These are phyloP conservation scores for Halyomorpha halys DNA, from an alignment of 1,140 invertebrate species.

Conservation along the genomic window DNA sequence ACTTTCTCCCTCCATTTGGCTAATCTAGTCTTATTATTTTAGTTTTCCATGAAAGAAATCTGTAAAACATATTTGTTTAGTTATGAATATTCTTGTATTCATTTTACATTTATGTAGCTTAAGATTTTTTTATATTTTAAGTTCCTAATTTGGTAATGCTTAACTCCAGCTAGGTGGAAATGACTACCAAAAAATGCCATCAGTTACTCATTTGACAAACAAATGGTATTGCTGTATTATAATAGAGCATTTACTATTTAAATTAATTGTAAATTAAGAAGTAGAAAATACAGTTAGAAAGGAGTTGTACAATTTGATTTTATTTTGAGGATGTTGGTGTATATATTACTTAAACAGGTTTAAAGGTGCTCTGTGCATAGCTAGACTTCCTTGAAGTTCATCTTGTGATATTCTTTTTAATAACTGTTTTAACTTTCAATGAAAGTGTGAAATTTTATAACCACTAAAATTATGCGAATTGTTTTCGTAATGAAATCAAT, in stretches of 20 bases:
- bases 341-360: too few species aligned
- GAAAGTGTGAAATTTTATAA: too few species aligned
- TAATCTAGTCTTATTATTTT: slow-evolving; percentile 7
- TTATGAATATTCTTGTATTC: background rate
- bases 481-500: too few species aligned
- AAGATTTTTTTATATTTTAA: background rate
- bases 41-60: background rate
- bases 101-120: background rate
- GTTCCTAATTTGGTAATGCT: background rate
- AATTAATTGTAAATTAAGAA: background rate
- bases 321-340: too few species aligned
- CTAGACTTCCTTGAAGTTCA: too few species aligned
- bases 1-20: slow-evolving; percentile 8
- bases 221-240: slow-evolving; percentile 6
- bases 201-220: too few species aligned
- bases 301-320: too few species aligned
- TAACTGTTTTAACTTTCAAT: too few species aligned
- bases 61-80: background rate
- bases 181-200: slow-evolving; percentile 1
- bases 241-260: too few species aligned
- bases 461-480: too few species aligned
- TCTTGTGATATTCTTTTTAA: too few species aligned
- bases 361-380: too few species aligned
- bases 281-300: slow-evolving; percentile 10
- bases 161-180: background rate